Evolutionary conservation across 2,797 vertebrate species (phyloP).

Genomic region (Alectoris magna): DNA sequence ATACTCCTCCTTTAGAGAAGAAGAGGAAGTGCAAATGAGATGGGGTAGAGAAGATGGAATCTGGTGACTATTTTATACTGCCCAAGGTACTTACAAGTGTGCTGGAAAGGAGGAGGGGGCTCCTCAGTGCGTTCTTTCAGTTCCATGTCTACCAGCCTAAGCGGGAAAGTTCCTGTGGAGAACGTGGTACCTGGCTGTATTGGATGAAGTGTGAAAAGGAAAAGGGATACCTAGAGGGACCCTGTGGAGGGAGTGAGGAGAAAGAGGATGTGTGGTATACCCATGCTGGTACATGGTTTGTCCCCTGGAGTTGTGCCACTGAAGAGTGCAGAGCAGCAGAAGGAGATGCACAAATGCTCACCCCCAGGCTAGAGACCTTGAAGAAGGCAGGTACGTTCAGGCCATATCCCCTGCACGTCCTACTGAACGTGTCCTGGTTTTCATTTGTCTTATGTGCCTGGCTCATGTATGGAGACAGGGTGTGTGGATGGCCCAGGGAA

Average conservation of each 20-base stretch:
- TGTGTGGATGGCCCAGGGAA: no score
- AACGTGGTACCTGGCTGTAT: no score
- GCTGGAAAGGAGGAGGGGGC: background rate
- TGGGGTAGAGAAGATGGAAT: no score
- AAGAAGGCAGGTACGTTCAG: no score
- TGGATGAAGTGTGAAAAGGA: no score
- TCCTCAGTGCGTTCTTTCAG: background rate
- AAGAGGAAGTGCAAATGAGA: background rate
- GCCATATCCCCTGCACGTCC: no score
- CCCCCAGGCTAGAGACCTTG: no score
- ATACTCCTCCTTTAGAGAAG: background rate
- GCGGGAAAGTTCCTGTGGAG: background rate
- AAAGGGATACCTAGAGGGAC: background rate
- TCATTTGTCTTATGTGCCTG: background rate
- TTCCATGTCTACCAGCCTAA: no score
- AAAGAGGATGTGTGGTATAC: background rate
- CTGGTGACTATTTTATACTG: background rate
- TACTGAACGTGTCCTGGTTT: background rate
- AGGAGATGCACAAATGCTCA: background rate
- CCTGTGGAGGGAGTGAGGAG: background rate
- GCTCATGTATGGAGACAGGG: no score
- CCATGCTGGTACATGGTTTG: background rate
- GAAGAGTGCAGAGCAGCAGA: background rate
- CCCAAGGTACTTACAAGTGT: background rate
- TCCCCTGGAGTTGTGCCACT: background rate